Conservation (phyloP, 2,113 vertebrate genomes). For the Cephalopholis sonnerati region DNA sequence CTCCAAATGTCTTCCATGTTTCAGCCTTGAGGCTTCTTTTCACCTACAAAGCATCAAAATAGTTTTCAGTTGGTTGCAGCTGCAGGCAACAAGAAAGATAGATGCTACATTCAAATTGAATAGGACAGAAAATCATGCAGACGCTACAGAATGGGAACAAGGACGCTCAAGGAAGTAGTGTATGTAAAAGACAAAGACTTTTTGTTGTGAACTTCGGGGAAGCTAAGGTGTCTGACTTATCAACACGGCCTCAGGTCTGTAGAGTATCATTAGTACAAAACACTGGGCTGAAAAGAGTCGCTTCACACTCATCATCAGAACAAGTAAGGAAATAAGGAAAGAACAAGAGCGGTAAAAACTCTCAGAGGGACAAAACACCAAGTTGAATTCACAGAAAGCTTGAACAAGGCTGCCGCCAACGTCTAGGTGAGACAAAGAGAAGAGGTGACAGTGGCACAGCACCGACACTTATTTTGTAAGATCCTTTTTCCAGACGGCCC, state of each 20-base stretch:
- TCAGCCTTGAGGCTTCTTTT: conserved; percentile 10
- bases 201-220: conserved; percentile 5
- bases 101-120: conserved; percentile 23
- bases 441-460: background rate
- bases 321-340: background rate
- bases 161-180: background rate
- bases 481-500: conserved; percentile 4
- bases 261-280: conserved; percentile 34
- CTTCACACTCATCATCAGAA: conserved; percentile 11
- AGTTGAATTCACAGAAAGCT: conserved; percentile 12
- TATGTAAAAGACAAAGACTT: background rate
- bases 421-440: conserved; percentile 27
- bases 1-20: background rate
- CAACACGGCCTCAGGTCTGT: conserved; percentile 22
- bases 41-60: conserved; percentile 25
- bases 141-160: conserved; percentile 4
- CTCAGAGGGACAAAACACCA: background rate
- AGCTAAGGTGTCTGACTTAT: conserved; percentile 30
- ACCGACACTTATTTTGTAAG: background rate
- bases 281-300: background rate
- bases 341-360: background rate
- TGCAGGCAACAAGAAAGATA: background rate
- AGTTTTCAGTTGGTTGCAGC: background rate
- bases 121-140: conserved; percentile 5
- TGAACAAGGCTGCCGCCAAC: background rate